Conservation (phyloP, 2,888 invertebrate genomes). For the Campoplex nolae region DNA sequence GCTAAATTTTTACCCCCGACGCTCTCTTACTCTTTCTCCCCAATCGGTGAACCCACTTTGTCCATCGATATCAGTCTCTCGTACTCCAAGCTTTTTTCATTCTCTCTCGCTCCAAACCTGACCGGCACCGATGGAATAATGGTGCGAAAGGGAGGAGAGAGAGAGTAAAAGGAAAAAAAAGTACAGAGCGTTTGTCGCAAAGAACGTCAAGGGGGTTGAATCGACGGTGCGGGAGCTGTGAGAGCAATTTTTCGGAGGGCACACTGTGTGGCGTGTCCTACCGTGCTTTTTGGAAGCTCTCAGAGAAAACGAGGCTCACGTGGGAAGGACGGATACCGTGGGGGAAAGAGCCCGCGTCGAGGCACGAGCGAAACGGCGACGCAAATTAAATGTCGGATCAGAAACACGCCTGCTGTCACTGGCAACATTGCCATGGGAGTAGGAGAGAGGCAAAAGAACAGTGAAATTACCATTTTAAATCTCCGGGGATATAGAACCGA, state of each 20-base stretch:
- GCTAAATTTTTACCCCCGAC: slow-evolving; percentile 8
- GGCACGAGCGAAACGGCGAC: slow-evolving; percentile 70
- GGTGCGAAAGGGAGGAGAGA: not conserved
- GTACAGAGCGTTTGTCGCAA: slow-evolving; percentile 31
- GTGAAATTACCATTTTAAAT: slow-evolving; percentile 75
- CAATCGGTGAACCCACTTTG: slow-evolving; percentile 29
- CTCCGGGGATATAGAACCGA: slow-evolving; percentile 65
- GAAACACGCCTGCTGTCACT: slow-evolving; percentile 77
- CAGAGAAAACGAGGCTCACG: slow-evolving; percentile 52
- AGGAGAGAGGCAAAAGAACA: slow-evolving; percentile 69
- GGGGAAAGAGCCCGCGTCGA: slow-evolving; percentile 54
- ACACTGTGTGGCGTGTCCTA: slow-evolving; percentile 9
- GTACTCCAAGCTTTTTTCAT: slow-evolving; percentile 29
- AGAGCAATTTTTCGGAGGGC: slow-evolving; percentile 59
- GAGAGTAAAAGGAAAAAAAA: slow-evolving; percentile 21
- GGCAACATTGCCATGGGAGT: slow-evolving; percentile 73
- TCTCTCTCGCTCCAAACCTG: slow-evolving; percentile 18
- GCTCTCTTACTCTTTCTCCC: not conserved
- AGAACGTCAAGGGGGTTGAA: slow-evolving; percentile 35
- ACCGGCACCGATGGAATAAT: slow-evolving; percentile 44
- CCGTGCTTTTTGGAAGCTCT: slow-evolving; percentile 49
- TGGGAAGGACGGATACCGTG: slow-evolving; percentile 52
- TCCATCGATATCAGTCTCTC: slow-evolving; percentile 57
- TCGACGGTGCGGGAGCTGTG: slow-evolving; percentile 21
- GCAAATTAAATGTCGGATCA: slow-evolving; percentile 79